These are phyloP conservation scores for Rhorus exstirpatorius DNA, from an alignment of 2,888 invertebrate species.

Conservation along the genomic window DNA sequence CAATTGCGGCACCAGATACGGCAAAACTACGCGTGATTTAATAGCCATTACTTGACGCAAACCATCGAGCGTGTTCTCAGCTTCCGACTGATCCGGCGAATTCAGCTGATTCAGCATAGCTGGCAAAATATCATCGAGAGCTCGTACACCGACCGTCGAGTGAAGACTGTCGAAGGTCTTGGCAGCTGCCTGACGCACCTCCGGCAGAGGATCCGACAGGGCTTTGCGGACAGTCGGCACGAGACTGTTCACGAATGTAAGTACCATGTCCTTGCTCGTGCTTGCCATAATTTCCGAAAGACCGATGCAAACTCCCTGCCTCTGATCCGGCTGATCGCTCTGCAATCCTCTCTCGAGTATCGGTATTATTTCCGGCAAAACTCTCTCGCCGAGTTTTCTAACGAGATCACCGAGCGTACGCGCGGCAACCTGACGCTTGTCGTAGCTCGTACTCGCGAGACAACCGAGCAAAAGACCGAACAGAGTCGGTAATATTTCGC, in stretches of 20 bases:
- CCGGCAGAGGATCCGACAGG: conserved; percentile 96
- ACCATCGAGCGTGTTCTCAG: conserved; percentile 97
- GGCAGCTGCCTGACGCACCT: conserved; percentile 97
- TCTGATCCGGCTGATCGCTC: conserved; percentile 96
- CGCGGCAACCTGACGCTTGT: conserved; percentile 98
- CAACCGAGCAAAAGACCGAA: conserved; percentile 97
- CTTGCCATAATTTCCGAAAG: conserved; percentile 99
- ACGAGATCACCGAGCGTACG: conserved; percentile 98
- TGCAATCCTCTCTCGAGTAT: conserved; percentile 97
- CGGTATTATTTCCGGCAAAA: conserved; percentile 98
- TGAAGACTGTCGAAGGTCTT: conserved; percentile 98
- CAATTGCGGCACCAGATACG: conserved; percentile 97
- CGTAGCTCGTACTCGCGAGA: conserved; percentile 97
- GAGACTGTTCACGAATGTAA: conserved; percentile 95
- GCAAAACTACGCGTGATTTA: conserved; percentile 97
- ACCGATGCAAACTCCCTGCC: conserved; percentile 99
- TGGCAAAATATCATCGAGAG: conserved; percentile 98
- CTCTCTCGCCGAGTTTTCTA: conserved; percentile 98
- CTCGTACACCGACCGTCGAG: conserved; percentile 96
- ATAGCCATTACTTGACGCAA: conserved; percentile 98
- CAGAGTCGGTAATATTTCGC: conserved; percentile 97
- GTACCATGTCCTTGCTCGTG: conserved; percentile 97
- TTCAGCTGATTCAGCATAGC: conserved; percentile 94
- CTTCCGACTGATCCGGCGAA: conserved; percentile 92
- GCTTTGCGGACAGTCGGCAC: conserved; percentile 98